Evolutionary conservation across 2,113 vertebrate genomes (phyloP), one percentile per base, ranked within the genome.

Genomic region (Martes martes): DNA sequence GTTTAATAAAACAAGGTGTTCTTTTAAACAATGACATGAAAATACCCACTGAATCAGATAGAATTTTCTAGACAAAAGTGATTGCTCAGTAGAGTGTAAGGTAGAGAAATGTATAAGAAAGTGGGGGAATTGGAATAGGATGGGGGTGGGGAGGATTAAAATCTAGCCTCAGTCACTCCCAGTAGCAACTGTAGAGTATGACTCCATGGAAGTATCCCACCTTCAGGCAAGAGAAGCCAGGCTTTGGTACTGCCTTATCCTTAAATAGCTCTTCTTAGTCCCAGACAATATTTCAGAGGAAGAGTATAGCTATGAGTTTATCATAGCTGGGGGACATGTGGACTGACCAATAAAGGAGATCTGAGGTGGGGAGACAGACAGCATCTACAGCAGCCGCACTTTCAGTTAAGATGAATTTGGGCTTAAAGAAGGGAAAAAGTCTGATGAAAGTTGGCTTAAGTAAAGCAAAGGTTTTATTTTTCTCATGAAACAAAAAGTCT

Each of bases 341-440:
- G 52, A 19, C 28, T 84, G 81, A 87, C 13, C 7, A 50, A 45
- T 28, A 42, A 69, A 52, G 31, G 28, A 23, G 15, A 71, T 23
- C 18, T 59, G 33, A 47, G 21, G 14, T 78, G 19, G 7, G 31
- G 26, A 73, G 1, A 4, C 19, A 4, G 3, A 47, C 6, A 24
- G 4, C 10, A 24, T 59, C 26, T 47, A 26, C 33, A 9, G 31
- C 15, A 92, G 28, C 19, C 26, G 9, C 71, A 10, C 19, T 84
- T 94, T n/a, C 31, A 33, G 36, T 55, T 76, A 94, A 92, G 31
- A 76, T 76, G 55, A 28, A 90, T 89, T 84, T 80, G 94, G 59
- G 11, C 31, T 78, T 2, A 21, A 80, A 63, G 69, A 86, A 65
- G 73, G 59, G 11, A 69, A 36, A 83, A 79, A 69, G 16, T 18